phyloP scores from a whole-genome alignment of 1,140 invertebrate genomes.

The Euwallacea similis region DNA sequence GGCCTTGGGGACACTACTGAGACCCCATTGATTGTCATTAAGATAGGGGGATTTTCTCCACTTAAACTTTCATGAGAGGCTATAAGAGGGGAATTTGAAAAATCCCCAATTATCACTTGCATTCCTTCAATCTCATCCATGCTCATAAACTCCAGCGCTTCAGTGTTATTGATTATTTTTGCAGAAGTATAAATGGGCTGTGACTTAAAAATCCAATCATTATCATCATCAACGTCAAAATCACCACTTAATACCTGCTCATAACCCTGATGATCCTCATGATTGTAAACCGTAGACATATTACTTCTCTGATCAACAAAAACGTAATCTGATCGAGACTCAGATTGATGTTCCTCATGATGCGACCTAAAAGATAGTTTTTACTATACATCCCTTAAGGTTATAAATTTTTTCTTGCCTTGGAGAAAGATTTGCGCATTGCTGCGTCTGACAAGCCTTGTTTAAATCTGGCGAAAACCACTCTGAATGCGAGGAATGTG shows the following conservation, averaged over 20 bases:
- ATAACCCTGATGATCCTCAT: conserved; percentile 27
- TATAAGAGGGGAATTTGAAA: conserved; percentile 42
- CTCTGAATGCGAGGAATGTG: conserved; percentile 15
- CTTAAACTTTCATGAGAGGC: conserved; percentile 43
- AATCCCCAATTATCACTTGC: conserved; percentile 48
- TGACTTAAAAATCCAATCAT: conserved; percentile 19
- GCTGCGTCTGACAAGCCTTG: conserved; percentile 50
- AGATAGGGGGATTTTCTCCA: conserved; percentile 40
- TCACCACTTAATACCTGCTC: conserved; percentile 25
- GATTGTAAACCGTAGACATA: conserved; percentile 21
- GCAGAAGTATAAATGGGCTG: conserved; percentile 45
- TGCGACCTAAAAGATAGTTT: conserved; percentile 6
- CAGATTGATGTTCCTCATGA: conserved; percentile 18
- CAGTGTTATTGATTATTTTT: conserved; percentile 44
- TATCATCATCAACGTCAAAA: neutral
- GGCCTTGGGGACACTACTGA: conserved; percentile 25
- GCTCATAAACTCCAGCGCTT: conserved; percentile 46
- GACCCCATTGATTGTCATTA: conserved; percentile 48
- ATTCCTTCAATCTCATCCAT: conserved; percentile 49
- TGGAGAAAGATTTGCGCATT: conserved; percentile 31
- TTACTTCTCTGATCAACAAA: conserved; percentile 38
- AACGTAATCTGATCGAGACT: conserved; percentile 29
- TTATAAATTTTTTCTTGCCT: conserved; percentile 15
- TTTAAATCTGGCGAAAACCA: conserved; percentile 41
- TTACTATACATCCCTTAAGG: no score